Evolutionary conservation across 2,797 vertebrate genomes (phyloP).

Genomic region (Bucorvus abyssinicus): DNA sequence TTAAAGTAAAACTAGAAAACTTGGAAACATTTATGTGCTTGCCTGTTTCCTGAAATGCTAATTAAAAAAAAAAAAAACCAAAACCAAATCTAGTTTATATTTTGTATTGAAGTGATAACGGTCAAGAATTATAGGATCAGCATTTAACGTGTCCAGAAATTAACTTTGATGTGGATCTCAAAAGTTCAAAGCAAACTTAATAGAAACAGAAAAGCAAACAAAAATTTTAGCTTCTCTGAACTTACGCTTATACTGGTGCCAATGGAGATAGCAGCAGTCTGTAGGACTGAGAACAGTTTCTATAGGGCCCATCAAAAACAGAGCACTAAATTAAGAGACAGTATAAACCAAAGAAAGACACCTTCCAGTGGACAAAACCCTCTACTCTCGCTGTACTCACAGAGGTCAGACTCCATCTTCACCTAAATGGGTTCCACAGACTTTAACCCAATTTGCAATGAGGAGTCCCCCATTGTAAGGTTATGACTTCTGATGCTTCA

Average conservation of each 20-base stretch:
- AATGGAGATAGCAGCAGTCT: background rate
- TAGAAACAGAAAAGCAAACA: background rate
- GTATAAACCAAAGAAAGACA: background rate
- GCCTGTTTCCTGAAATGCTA: background rate
- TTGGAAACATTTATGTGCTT: background rate
- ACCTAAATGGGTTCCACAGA: background rate
- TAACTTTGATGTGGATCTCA: conserved; percentile 22
- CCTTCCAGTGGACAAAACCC: background rate
- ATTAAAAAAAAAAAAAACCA: background rate
- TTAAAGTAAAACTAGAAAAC: background rate
- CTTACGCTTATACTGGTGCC: background rate
- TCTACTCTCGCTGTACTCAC: background rate
- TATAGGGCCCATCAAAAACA: background rate
- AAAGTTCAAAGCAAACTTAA: conserved; percentile 19
- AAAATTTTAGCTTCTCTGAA: background rate
- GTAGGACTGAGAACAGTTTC: background rate
- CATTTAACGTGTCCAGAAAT: background rate
- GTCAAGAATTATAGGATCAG: conserved; percentile 1
- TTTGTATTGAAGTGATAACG: background rate
- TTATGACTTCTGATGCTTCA: background rate
- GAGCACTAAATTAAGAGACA: background rate
- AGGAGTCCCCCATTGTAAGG: background rate
- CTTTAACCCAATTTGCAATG: background rate
- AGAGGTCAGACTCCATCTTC: background rate
- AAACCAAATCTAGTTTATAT: background rate